Conservation (phyloP, 2,797 vertebrate genomes). For the Falco naumanni region DNA sequence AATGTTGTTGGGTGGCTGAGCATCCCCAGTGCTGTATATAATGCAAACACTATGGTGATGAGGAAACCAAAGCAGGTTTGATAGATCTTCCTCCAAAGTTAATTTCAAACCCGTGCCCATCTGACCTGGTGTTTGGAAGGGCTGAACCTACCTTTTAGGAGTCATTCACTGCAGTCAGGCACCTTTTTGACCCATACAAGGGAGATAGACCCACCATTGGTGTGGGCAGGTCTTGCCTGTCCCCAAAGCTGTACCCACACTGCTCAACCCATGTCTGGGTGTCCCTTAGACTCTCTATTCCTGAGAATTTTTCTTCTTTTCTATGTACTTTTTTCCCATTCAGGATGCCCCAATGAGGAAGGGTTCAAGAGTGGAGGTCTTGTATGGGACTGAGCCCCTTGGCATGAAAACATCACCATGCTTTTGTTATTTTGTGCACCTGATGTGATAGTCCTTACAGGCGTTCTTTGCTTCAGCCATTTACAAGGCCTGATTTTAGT, state of each 20-base stretch:
- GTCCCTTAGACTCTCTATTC: not conserved
- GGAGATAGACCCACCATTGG: not conserved
- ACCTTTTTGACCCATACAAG: not conserved
- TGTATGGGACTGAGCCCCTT: not conserved
- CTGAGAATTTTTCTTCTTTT: not conserved
- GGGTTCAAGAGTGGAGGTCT: not conserved
- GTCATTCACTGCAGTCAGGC: not conserved
- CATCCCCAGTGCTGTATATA: not conserved
- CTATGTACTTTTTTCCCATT: not conserved
- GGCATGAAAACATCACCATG: not conserved
- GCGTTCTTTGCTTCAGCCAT: constrained; percentile 9
- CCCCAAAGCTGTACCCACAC: not conserved
- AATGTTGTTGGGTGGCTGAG: not conserved
- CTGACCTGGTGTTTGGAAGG: not conserved
- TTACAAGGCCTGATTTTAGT: constrained; percentile 40
- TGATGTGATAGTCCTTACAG: constrained; percentile 8
- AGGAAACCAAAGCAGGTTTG: not conserved
- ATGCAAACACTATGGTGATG: not conserved
- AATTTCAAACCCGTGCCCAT: not conserved
- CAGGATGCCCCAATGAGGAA: not conserved
- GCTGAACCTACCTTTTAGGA: not conserved
- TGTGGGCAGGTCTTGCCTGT: not conserved
- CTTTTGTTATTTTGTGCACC: not conserved
- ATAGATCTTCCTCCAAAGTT: not conserved
- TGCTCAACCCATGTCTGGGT: not conserved